Base-by-base conservation (phyloP, 1,140 invertebrate species). In the Gonatopus flavifemur region DNA sequence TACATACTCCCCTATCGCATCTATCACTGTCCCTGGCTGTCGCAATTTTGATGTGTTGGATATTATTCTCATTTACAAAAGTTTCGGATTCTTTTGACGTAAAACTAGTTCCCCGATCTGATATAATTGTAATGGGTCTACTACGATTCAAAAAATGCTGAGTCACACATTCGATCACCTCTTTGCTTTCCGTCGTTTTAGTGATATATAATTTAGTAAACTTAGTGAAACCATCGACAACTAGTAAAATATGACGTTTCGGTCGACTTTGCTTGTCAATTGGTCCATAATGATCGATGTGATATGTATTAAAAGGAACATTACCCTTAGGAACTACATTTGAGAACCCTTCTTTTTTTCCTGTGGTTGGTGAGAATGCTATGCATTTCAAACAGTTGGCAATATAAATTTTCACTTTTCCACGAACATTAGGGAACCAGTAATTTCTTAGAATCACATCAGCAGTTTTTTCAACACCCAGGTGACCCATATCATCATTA, bases 1-100 rank as follows among this genome's bases (percentile, higher is more conserved):
- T 1, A 15, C 20, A 24, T 62, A 46, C 32, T 75, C 67, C 3
- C 65, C 52, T 10, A 64, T 69, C 40, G 71, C 74, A 3, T 67
- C 54, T 21, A 56, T 50, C 1, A 66, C 67, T 0, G 50, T 60
- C 0, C 56, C 61, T 8, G 48, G 18, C 33, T 36, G 33, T 47
- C 0, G 57, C 61, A 2, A 60, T 50, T 15, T 55, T 19, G 2
- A 56, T 39, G 4, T 55, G 57, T 16, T 43, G 19, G 2, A 62
- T 44, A 2, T 3, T 16, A 10, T 54, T 49, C 18, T 55, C 20
- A 1, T 25, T 1, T 31, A 54, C 0, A 28, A 61, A 61, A 3
- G 16, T 18, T 8, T 41, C 22, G 16, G 56, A 60, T 9, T 21
- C 15, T 3, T 21, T 15, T 0, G 59, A 60, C 0, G 51, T 52